A percentile compares a stretch with the other conserved stretches of the same genome.
phyloP scores from a whole-genome alignment of 2,888 invertebrate genomes.

The Drosophila helvetica region DNA sequence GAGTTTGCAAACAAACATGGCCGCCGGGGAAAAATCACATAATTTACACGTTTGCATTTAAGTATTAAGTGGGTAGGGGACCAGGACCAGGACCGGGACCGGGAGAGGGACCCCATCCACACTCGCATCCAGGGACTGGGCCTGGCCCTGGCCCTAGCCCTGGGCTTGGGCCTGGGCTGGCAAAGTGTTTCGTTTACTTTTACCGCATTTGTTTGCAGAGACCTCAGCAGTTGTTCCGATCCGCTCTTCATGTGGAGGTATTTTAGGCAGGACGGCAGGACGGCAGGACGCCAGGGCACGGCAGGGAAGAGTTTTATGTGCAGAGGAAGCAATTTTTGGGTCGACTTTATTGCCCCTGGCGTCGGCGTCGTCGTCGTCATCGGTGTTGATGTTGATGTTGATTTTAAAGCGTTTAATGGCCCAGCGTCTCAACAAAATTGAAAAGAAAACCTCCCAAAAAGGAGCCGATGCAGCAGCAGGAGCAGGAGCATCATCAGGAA shows the following conservation, averaged over 20 bases:
- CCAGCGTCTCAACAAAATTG: constrained; percentile 63
- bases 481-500: constrained; percentile 20
- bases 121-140: not conserved
- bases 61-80: constrained; percentile 73
- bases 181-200: constrained; percentile 76
- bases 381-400: constrained; percentile 69
- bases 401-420: constrained; percentile 77
- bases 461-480: constrained; percentile 18
- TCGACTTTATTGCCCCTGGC: constrained; percentile 76
- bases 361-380: constrained; percentile 34
- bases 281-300: no score
- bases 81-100: not conserved
- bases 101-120: no score
- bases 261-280: constrained; percentile 52
- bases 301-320: constrained; percentile 66
- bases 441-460: constrained; percentile 51
- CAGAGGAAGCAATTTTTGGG: constrained; percentile 74
- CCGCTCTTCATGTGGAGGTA: constrained; percentile 17
- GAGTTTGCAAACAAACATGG: constrained; percentile 79
- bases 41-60: constrained; percentile 78
- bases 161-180: constrained; percentile 4
- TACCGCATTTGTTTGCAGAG: constrained; percentile 64
- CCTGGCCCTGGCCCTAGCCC: no score
- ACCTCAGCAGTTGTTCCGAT: constrained; percentile 56
- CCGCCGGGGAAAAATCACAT: constrained; percentile 80